Base-by-base conservation (phyloP, 92 coral and sea anemone species). In the Virgularia gustaviana region DNA sequence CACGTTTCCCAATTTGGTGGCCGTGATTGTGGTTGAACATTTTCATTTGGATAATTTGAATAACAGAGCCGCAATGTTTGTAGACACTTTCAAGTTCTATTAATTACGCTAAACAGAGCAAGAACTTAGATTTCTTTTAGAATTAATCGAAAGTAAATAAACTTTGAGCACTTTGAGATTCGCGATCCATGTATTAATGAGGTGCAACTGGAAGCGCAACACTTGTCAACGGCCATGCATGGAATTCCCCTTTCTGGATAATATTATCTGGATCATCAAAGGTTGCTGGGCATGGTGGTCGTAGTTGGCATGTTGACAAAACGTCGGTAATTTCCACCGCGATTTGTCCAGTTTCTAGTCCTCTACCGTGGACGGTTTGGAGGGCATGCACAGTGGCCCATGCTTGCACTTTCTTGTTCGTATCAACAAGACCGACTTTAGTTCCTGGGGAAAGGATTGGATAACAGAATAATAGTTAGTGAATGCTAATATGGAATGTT, bases 361-460 rank as follows among this genome's bases (percentile, higher is more conserved):
- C 20, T 37, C 24, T 63, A 1, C 71, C 71, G 39, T 63, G 71
- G 25, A 63, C 13, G 10, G 9, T 39, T 6, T 29, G 18, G 7
- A 22, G 29, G 20, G 20, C 39, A 52, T 39, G 51, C 10, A 63
- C 71, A 36, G 39, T 34, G 1, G 31, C 71, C 52, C 71, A 63
- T 22, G 71, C 71, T 39, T 63, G 71, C 9, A 63, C 32, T 28
- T n/a, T 8, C 39, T 63, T 63, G 39, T 63, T 39, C 13, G 30
- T 13, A 44, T 63, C 71, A 0, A 63, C 71, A 63, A 63, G 71
- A 33, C 71, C 71, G 39, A 63, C 71, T 34, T 39, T 36, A 1
- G 71, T 59, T 59, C 65, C 65, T 59, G 43, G 36, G 36, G 10
- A 59, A 5, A 29, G n/a, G n/a, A n/a, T n/a, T n/a, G n/a, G n/a